Evolutionary conservation across 2,113 vertebrate species (phyloP).

Genomic region (Callipepla squamata): DNA sequence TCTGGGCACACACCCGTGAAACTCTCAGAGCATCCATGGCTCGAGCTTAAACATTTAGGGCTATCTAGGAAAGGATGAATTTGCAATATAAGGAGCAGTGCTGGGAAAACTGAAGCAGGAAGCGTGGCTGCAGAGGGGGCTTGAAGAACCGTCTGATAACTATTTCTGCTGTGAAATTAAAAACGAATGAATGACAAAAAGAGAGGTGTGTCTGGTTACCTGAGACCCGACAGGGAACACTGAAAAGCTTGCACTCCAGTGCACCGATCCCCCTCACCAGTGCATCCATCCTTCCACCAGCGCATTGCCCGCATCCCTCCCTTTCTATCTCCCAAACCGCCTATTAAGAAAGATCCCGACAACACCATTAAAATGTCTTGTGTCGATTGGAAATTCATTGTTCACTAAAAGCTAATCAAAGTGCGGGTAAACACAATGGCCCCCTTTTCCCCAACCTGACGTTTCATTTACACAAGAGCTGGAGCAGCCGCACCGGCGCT

Average conservation of each 20-base stretch:
- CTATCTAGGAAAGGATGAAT: not conserved
- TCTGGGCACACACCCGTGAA: accelerated
- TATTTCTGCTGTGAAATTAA: constrained; percentile 44
- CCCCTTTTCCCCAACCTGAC: constrained; percentile 52
- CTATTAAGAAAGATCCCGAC: constrained; percentile 4
- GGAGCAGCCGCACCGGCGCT: constrained; percentile 4
- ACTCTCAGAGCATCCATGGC: not conserved
- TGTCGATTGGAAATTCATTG: constrained; percentile 12
- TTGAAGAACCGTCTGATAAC: constrained; percentile 11
- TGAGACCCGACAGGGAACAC: not conserved
- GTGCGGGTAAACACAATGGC: constrained; percentile 54
- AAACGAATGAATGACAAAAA: not conserved
- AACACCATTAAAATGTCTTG: constrained; percentile 38
- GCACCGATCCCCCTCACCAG: not conserved
- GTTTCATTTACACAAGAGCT: constrained; percentile 64
- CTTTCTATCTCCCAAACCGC: not conserved
- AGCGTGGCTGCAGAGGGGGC: not conserved
- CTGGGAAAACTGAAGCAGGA: not conserved
- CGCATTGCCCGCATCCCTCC: not conserved
- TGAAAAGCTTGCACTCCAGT: not conserved
- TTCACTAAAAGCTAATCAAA: constrained; percentile 61
- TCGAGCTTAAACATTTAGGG: not conserved
- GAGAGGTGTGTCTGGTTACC: not conserved
- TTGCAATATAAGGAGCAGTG: not conserved
- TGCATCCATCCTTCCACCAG: not conserved